These are phyloP conservation scores for Toxotes jaculatrix DNA, from an alignment of 2,113 vertebrate genomes.

Conservation along the genomic window DNA sequence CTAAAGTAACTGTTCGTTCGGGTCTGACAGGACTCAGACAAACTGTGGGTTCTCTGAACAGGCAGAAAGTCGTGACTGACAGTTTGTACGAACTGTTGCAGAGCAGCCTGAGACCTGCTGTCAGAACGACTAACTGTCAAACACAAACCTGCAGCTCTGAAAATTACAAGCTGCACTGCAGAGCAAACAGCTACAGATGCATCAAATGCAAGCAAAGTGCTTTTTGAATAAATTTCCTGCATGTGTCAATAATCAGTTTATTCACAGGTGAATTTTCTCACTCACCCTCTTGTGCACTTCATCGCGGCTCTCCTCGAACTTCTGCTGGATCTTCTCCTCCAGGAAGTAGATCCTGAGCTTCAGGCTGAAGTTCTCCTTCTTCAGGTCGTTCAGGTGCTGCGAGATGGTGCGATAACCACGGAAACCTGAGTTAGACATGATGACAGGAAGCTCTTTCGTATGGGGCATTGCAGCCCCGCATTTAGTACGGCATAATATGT, in stretches of 20 bases:
- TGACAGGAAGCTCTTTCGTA: constrained; percentile 62
- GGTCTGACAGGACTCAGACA: background rate
- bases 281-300: constrained; percentile 92
- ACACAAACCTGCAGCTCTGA: constrained; percentile 13
- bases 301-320: constrained; percentile 89
- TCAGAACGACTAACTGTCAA: constrained; percentile 13
- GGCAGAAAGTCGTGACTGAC: background rate
- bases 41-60: background rate
- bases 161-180: background rate
- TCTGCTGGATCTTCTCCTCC: constrained; percentile 96
- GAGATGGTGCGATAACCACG: constrained; percentile 93
- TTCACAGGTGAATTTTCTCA: background rate
- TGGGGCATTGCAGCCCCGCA: constrained; percentile 80
- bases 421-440: constrained; percentile 88
- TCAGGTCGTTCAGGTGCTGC: constrained; percentile 98
- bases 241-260: background rate
- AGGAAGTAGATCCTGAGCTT: constrained; percentile 98
- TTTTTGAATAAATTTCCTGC: background rate
- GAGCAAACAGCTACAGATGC: background rate
- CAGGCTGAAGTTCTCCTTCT: constrained; percentile 99
- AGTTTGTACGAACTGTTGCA: constrained; percentile 7
- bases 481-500: constrained; percentile 69
- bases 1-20: background rate
- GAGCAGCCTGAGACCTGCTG: constrained; percentile 38
- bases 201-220: background rate